Conservation (phyloP, 1,140 invertebrate genomes). For the Daktulosphaira vitifoliae region DNA sequence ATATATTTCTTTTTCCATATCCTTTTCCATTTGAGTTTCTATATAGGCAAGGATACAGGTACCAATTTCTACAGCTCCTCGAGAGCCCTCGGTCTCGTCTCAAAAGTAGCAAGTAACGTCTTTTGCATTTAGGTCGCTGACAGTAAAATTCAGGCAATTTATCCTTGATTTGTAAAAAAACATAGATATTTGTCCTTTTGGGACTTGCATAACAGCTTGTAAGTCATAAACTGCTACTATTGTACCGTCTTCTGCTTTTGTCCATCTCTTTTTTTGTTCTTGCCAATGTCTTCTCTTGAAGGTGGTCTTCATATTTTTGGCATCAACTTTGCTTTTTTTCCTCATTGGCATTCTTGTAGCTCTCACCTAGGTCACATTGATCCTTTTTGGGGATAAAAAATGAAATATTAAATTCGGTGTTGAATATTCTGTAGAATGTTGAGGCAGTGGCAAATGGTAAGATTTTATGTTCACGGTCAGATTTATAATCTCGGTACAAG, state of each 20-base stretch:
- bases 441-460: too few relatives aligned
- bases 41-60: constrained; percentile 39
- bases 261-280: constrained; percentile 30
- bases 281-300: constrained; percentile 32
- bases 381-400: too few relatives aligned
- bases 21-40: constrained; percentile 31
- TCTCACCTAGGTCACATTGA: too few relatives aligned
- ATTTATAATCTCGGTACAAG: too few relatives aligned
- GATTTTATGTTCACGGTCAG: too few relatives aligned
- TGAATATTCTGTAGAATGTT: too few relatives aligned
- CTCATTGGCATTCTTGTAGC: too few relatives aligned
- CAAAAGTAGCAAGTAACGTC: constrained; percentile 39
- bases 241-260: constrained; percentile 27
- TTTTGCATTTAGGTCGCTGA: constrained; percentile 36
- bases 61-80: constrained; percentile 38
- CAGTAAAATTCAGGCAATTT: constrained; percentile 39
- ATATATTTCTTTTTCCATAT: constrained; percentile 9
- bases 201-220: constrained; percentile 35
- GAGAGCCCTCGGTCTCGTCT: constrained; percentile 38
- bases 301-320: too few relatives aligned
- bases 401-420: too few relatives aligned
- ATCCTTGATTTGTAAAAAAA: constrained; percentile 40
- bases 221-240: constrained; percentile 36
- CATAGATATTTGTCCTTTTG: constrained; percentile 36
- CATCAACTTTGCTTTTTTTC: too few relatives aligned